Percentiles rank a stretch among this genome's conserved stretches.
Conservation (phyloP, 2,888 invertebrate species). For the Philereme transversata region DNA sequence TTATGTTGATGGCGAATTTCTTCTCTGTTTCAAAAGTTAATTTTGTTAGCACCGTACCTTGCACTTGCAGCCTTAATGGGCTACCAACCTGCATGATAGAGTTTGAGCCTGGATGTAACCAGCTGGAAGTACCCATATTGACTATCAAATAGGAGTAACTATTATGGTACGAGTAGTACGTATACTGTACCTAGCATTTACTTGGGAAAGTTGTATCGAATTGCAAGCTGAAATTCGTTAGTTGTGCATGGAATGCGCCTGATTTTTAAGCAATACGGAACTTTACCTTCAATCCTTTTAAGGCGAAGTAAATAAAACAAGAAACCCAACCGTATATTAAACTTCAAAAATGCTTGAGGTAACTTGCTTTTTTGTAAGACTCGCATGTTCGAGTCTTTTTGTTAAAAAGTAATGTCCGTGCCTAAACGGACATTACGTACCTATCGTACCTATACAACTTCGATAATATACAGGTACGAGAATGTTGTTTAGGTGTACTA, state of each 20-base stretch:
- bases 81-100: slow-evolving; percentile 15
- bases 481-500: too few species aligned
- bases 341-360: slow-evolving; percentile 11
- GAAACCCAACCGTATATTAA: slow-evolving; percentile 8
- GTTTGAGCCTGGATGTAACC: neutral
- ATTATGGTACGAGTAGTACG: too few species aligned
- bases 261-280: slow-evolving; percentile 17
- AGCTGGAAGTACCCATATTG: neutral
- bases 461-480: too few species aligned
- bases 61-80: neutral
- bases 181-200: neutral
- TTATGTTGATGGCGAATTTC: too few species aligned
- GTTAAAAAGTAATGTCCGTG: too few species aligned
- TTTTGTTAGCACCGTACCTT: too few species aligned
- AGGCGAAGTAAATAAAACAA: slow-evolving; percentile 19
- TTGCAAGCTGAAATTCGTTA: slow-evolving; percentile 22
- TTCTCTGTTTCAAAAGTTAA: too few species aligned
- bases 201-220: slow-evolving; percentile 7
- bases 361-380: slow-evolving; percentile 8
- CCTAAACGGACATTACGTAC: too few species aligned
- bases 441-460: too few species aligned
- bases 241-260: slow-evolving; percentile 31
- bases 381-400: neutral
- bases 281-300: slow-evolving; percentile 11
- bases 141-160: neutral